Percentiles rank a stretch among this genome's conserved stretches.
phyloP scores from a whole-genome alignment of 2,113 vertebrate species.

The Pseudolaguvia tuberculata region DNA sequence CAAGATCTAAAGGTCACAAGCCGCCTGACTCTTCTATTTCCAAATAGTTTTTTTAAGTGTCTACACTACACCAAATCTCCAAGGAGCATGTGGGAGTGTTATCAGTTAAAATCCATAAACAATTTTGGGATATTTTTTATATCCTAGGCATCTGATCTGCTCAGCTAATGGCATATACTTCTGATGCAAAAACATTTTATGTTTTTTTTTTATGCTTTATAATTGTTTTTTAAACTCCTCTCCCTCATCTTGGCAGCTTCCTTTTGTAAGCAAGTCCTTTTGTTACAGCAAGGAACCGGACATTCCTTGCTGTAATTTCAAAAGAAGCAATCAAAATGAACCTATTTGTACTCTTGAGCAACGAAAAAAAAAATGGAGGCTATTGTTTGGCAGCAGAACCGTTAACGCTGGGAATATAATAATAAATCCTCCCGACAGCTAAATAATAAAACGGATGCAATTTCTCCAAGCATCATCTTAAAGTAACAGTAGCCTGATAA shows the following conservation, averaged over 20 bases:
- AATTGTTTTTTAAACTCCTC: neutral
- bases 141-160: neutral
- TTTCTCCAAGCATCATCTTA: slow-evolving; percentile 32
- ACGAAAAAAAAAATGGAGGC: neutral
- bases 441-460: slow-evolving; percentile 24
- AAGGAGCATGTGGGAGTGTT: neutral
- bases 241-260: neutral
- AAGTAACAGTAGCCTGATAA: slow-evolving; percentile 20
- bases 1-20: slow-evolving; percentile 7
- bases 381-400: slow-evolving; percentile 14
- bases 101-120: slow-evolving; percentile 1
- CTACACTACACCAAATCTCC: neutral
- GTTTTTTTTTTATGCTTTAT: no score
- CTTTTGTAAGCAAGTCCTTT: neutral
- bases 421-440: slow-evolving; percentile 39
- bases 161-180: neutral
- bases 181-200: neutral
- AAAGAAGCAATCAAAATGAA: slow-evolving; percentile 13
- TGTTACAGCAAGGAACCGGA: slow-evolving; percentile 12
- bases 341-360: slow-evolving; percentile 7
- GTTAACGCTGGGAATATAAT: slow-evolving; percentile 20
- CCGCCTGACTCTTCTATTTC: slow-evolving; percentile 27
- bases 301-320: slow-evolving; percentile 20
- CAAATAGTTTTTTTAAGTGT: neutral
- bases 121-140: slow-evolving; percentile 2